Percentiles rank a stretch among this genome's conserved stretches.
Evolutionary conservation across 2,113 vertebrate species (phyloP).

Genomic region (Zosterops lateralis): DNA sequence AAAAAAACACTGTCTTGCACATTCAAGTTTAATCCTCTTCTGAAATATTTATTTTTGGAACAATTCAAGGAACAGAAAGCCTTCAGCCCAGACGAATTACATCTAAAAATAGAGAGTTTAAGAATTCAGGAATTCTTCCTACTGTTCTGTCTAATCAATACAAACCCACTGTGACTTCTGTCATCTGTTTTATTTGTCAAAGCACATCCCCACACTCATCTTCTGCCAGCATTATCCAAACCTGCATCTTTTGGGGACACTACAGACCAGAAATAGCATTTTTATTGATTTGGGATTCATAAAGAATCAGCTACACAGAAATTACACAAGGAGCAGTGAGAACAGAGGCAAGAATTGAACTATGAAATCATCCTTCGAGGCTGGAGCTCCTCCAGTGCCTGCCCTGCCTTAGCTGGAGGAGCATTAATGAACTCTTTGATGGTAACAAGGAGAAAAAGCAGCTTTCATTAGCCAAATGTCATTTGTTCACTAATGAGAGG

Average conservation of each 20-base stretch:
- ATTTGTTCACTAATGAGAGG: background rate
- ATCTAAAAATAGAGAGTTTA: background rate
- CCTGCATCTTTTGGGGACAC: background rate
- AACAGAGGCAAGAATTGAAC: background rate
- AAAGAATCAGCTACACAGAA: accelerated
- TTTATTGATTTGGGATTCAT: background rate
- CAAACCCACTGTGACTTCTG: background rate
- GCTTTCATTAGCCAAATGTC: background rate
- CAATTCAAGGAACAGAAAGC: background rate
- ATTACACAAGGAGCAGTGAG: background rate
- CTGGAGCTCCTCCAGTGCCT: background rate
- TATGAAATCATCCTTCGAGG: accelerated
- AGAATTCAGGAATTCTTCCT: background rate
- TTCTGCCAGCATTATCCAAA: accelerated
- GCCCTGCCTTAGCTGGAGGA: background rate
- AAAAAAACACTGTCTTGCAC: background rate
- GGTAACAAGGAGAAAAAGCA: background rate
- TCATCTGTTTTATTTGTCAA: background rate
- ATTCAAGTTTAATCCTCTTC: background rate
- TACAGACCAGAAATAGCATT: accelerated
- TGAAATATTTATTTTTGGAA: constrained; percentile 21
- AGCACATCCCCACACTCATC: background rate
- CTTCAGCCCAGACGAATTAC: background rate
- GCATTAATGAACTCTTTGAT: background rate
- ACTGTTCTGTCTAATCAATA: background rate